Evolutionary conservation across 2,888 invertebrate species (phyloP), one percentile per base, ranked within the genome.

Genomic region (Zootermopsis nevadensis): DNA sequence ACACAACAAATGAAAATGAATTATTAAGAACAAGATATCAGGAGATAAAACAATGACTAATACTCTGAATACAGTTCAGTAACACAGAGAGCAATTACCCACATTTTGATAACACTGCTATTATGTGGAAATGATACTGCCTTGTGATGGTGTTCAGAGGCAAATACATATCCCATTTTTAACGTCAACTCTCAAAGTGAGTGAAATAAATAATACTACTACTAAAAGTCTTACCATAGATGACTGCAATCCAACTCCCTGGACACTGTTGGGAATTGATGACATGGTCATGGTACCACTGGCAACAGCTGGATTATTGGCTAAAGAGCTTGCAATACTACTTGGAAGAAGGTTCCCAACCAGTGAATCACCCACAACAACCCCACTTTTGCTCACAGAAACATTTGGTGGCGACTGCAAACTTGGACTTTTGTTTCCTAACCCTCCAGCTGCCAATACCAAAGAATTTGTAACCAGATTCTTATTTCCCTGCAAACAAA

Each of bases 331-430:
- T 80, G 91, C 90, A 87, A 92, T 91, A 87, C 91, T 91, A 85
- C 91, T 91, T 84, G 91, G 90, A 87, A 92, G 88, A 88, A 89
- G 92, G 84, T 91, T 82, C 55, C 83, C 84, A 19, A 83, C 84
- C 60, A 83, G 53, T 55, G 82, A 55, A 38, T 77, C 81, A 31
- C 82, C 91, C 53, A 90, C 89, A 22, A 77, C 85, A 6, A 85
- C 84, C n/a, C 84, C 86, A 60, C 86, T 85, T 85, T 89, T 89
- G 86, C 94, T 94, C 85, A 95, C 94, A 86, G 95, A 94, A 87
- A 95, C 94, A 88, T 96, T 96, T 77, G 96, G 96, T 83, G 96
- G 96, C 82, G 96, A 96, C 89, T 96, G 96, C 89, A 96, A 91
- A 89, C 94, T 96, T 85, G 96, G 95, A 89, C 95, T 95, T 89